Base-by-base conservation (phyloP, 2,888 invertebrate species). In the Nomada hirtipes region DNA sequence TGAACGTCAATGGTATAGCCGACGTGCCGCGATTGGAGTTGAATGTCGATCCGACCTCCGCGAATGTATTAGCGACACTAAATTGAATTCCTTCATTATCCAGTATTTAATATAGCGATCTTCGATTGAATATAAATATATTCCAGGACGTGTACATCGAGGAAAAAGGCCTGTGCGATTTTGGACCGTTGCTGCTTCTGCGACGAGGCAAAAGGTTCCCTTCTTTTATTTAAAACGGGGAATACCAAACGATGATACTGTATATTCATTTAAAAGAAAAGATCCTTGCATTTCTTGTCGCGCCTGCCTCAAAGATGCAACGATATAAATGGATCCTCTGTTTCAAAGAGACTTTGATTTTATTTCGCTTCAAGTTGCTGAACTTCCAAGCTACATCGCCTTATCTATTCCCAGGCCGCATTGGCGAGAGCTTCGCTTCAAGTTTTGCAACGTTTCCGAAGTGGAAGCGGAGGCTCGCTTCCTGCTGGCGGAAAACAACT, bases 381-480 rank as follows among this genome's bases (percentile, higher is more conserved):
- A 26, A 70, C 60, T 70, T 69, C 67, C 29, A 47, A 78, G 47
- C 63, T 65, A 63, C 44, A 53, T 70, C 23, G 20, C 23, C 74
- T 70, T 74, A 77, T 94, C 47, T 90, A 95, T 91, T 91, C 64
- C 70, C 83, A 95, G 95, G 88, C 91, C 94, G 71, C 95, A 95
- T 83, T 94, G 94, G 90, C 94, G 94, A 85, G 92, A 93, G 64
- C 94, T 94, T 59, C 92, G 92, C 13, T 94, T 96, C 4, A 94
- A 94, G 79, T 92, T 96, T 52, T 94, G 93, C 85, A 96, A 96
- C 91, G 92, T 94, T 53, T 96, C 96, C 0, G 91, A 94, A 1
- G 94, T 96, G 72, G 92, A 94, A 2, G 95, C 95, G 20, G 93
- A 95, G 70, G 92, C 95, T 60, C 91, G 90, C 11, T 94, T 95